Conservation (phyloP, 2,888 invertebrate species). For the Ligdia adustata region DNA sequence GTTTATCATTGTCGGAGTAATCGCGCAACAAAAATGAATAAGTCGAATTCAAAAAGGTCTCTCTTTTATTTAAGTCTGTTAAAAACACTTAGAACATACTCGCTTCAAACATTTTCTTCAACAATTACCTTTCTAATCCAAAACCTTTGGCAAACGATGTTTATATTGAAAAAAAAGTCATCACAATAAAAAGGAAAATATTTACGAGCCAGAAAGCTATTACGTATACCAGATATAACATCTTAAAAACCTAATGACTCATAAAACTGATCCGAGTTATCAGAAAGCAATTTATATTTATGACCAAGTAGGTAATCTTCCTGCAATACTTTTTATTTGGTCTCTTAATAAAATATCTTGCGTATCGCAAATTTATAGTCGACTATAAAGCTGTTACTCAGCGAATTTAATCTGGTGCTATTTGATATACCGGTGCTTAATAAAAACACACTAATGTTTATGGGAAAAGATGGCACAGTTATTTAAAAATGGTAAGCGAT, state of each 20-base stretch:
- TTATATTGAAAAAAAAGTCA: slow-evolving; percentile 24
- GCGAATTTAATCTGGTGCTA: slow-evolving; percentile 67
- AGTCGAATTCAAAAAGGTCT: too few species aligned
- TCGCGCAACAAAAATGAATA: too few species aligned
- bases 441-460: slow-evolving; percentile 54
- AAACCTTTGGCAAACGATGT: slow-evolving; percentile 8
- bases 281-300: slow-evolving; percentile 59
- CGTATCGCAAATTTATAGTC: slow-evolving; percentile 58
- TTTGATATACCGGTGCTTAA: slow-evolving; percentile 57
- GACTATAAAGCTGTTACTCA: slow-evolving; percentile 69
- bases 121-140: slow-evolving; percentile 5
- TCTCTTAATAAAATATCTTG: slow-evolving; percentile 67
- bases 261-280: slow-evolving; percentile 40
- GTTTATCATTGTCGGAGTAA: too few species aligned
- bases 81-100: too few species aligned
- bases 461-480: too few species aligned
- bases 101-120: too few species aligned
- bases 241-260: slow-evolving; percentile 35
- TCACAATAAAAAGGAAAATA: slow-evolving; percentile 25
- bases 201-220: slow-evolving; percentile 26
- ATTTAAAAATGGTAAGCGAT: too few species aligned
- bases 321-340: slow-evolving; percentile 61
- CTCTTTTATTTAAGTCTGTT: too few species aligned
- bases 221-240: slow-evolving; percentile 35
- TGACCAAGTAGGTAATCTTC: slow-evolving; percentile 48